Conservation (phyloP, 2,888 invertebrate genomes). For the Phaonia tiefii region DNA sequence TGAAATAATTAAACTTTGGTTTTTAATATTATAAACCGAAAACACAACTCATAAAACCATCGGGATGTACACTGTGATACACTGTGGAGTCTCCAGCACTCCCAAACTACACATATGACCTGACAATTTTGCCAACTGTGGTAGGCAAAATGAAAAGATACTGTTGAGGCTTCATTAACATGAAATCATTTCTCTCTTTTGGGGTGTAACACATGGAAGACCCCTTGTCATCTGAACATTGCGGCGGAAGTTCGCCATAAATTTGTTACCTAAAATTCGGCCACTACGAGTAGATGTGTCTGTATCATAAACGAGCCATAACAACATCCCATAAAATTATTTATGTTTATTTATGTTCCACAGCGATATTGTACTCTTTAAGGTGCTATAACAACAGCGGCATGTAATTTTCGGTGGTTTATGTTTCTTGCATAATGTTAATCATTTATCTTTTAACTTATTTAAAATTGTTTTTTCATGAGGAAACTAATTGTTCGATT, state of each 20-base stretch:
- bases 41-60: not conserved
- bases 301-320: no score
- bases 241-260: slow-evolving; percentile 50
- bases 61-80: not conserved
- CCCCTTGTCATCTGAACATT: slow-evolving; percentile 28
- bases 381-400: not conserved
- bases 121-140: not conserved
- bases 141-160: no score
- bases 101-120: not conserved
- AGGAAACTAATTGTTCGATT: slow-evolving; percentile 54
- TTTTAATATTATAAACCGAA: not conserved
- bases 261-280: slow-evolving; percentile 3
- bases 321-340: no score
- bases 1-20: slow-evolving; percentile 7
- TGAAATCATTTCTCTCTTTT: slow-evolving; percentile 2
- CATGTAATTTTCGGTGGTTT: slow-evolving; percentile 7
- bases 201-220: slow-evolving; percentile 16
- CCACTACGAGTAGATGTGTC: not conserved
- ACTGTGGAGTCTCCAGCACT: not conserved
- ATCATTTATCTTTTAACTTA: slow-evolving; percentile 5
- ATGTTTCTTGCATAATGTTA: slow-evolving; percentile 19
- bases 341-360: no score
- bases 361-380: slow-evolving; percentile 8
- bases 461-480: slow-evolving; percentile 15
- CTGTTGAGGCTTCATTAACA: slow-evolving; percentile 12